Evolutionary conservation across 2,113 vertebrate species (phyloP).

Genomic region (Paramormyrops kingsleyae): DNA sequence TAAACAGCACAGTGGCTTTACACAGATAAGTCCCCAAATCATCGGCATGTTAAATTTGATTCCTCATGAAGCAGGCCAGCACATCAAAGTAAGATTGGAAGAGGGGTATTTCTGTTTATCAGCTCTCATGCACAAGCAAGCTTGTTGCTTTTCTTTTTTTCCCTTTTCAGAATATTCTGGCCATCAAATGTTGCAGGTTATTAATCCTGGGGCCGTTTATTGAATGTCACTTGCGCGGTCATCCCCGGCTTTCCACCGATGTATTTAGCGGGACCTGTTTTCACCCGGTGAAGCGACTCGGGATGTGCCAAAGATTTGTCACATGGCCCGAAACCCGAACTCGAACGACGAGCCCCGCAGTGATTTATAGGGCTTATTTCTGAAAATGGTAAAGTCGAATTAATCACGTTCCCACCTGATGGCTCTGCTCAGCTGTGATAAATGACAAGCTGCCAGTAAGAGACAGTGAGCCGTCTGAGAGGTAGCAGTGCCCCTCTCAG

Average conservation of each 20-base stretch:
- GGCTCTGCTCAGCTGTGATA: conserved; percentile 65
- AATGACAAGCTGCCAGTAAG: conserved; percentile 66
- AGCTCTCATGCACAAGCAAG: conserved; percentile 30
- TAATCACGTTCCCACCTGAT: conserved; percentile 71
- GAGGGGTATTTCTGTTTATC: conserved; percentile 38
- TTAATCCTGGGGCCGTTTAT: conserved; percentile 34
- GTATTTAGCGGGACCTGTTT: conserved; percentile 30
- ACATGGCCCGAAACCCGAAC: conserved; percentile 46
- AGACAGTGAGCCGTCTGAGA: conserved; percentile 69
- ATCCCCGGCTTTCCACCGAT: conserved; percentile 7
- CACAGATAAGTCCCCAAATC: conserved; percentile 44
- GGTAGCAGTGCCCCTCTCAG: conserved; percentile 41
- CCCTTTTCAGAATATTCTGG: conserved; percentile 19
- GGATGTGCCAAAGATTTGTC: conserved; percentile 63
- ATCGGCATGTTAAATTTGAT: conserved; percentile 47
- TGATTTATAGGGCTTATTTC: conserved; percentile 78
- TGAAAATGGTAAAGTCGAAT: conserved; percentile 73
- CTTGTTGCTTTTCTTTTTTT: conserved; percentile 17
- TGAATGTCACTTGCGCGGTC: conserved; percentile 28
- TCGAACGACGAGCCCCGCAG: conserved; percentile 48
- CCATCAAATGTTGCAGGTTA: conserved; percentile 32
- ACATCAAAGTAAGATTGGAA: conserved; percentile 13
- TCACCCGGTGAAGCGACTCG: conserved; percentile 35
- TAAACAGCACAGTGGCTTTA: conserved; percentile 43
- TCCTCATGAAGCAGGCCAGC: conserved; percentile 35